Percentiles rank a stretch among this genome's conserved stretches.
phyloP scores from a whole-genome alignment of 2,113 vertebrate species.

The Struthio camelus region DNA sequence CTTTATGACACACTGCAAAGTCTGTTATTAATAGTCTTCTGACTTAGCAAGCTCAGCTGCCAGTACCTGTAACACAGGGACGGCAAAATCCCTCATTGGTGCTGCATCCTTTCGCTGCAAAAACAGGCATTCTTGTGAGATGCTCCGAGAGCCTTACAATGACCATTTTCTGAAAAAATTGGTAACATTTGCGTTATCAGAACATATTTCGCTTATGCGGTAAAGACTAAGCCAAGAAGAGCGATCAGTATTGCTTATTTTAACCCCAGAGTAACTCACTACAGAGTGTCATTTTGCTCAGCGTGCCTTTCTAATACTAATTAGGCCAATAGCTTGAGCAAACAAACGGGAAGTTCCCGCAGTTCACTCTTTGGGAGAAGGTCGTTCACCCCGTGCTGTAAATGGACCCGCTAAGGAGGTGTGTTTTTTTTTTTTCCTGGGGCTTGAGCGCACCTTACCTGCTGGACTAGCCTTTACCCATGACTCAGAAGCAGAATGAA shows the following conservation, averaged over 20 bases:
- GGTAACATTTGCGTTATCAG: background rate
- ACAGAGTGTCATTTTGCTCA: background rate
- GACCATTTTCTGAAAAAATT: background rate
- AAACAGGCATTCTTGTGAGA: background rate
- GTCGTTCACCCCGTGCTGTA: conserved; percentile 61
- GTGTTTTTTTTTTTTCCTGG: conserved; percentile 35
- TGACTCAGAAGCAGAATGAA: conserved; percentile 43
- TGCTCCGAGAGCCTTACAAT: background rate
- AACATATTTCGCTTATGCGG: background rate
- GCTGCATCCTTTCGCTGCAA: background rate
- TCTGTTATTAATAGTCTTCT: background rate
- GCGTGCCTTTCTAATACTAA: background rate
- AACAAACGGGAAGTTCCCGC: conserved; percentile 4
- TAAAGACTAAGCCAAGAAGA: background rate
- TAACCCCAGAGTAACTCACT: conserved; percentile 13
- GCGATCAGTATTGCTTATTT: background rate
- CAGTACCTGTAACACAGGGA: background rate
- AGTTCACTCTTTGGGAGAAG: conserved; percentile 43
- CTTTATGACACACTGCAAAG: background rate
- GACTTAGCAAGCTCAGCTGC: background rate
- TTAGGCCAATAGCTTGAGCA: conserved; percentile 39
- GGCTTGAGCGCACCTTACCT: conserved; percentile 27
- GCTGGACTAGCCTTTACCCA: background rate
- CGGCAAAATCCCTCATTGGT: background rate
- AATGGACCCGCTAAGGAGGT: conserved; percentile 11